Conservation (phyloP, 1,140 invertebrate species). For the Drosophila suzukii region DNA sequence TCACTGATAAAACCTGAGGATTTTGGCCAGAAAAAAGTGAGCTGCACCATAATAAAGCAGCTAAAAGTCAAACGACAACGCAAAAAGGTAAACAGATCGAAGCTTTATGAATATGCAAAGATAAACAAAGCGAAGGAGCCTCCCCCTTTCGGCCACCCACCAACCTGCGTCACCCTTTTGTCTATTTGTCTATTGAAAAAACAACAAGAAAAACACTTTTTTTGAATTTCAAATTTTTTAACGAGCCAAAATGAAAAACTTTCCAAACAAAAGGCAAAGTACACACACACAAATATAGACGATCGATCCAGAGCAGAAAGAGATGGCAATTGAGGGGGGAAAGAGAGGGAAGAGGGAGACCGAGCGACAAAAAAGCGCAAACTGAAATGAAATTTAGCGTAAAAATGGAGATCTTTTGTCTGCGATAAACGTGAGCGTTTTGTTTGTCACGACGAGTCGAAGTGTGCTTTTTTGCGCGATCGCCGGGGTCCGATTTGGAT, state of each 20-base stretch:
- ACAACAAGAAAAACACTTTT: constrained; percentile 29
- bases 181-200: constrained; percentile 4
- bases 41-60: constrained; percentile 59
- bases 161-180: constrained; percentile 32
- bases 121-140: constrained; percentile 58
- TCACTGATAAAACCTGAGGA: constrained; percentile 67
- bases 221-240: constrained; percentile 75
- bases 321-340: constrained; percentile 13
- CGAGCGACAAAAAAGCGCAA: constrained; percentile 47
- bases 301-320: constrained; percentile 70
- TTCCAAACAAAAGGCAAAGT: constrained; percentile 73
- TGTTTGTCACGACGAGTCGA: constrained; percentile 81
- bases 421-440: constrained; percentile 81
- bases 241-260: constrained; percentile 79
- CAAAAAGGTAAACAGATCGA: constrained; percentile 74
- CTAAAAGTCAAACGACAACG: constrained; percentile 75
- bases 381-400: constrained; percentile 81
- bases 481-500: constrained; percentile 32
- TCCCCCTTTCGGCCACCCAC: constrained; percentile 2
- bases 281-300: constrained; percentile 26
- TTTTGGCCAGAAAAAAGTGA: constrained; percentile 36
- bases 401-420: constrained; percentile 81
- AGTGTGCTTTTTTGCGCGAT: constrained; percentile 81
- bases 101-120: constrained; percentile 80
- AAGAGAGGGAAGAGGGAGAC: constrained; percentile 13